Conservation (phyloP, 2,113 vertebrate genomes). For the Elephas maximus region DNA sequence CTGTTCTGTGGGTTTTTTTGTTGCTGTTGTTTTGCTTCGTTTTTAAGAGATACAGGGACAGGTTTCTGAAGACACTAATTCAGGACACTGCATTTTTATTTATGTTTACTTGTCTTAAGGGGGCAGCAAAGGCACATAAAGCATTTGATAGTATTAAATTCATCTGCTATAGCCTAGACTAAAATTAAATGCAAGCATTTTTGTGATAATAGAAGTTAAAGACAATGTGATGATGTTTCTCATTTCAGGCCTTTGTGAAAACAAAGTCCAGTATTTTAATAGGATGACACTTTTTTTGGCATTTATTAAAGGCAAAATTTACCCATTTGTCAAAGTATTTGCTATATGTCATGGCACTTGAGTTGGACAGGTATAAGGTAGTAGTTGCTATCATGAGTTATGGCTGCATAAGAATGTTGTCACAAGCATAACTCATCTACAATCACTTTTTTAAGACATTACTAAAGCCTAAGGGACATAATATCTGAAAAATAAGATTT, state of each 20-base stretch:
- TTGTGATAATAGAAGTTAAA: conserved; percentile 77
- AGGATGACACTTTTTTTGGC: conserved; percentile 70
- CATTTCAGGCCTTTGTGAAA: conserved; percentile 71
- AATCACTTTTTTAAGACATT: conserved; percentile 74
- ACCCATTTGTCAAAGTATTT: conserved; percentile 62
- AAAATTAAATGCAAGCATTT: conserved; percentile 82
- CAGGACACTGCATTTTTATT: conserved; percentile 72
- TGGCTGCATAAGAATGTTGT: not conserved
- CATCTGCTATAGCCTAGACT: conserved; percentile 60
- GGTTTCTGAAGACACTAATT: conserved; percentile 64
- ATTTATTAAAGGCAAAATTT: conserved; percentile 78
- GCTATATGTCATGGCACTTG: conserved; percentile 60
- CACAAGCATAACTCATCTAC: conserved; percentile 67
- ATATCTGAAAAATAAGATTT: conserved; percentile 75
- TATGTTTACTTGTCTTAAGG: conserved; percentile 89
- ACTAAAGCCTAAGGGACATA: not conserved
- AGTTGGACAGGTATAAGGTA: conserved; percentile 63
- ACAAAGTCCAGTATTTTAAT: conserved; percentile 73
- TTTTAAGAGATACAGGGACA: not conserved
- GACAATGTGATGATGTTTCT: conserved; percentile 76
- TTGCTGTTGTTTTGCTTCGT: too few relatives aligned
- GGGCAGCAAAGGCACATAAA: conserved; percentile 87
- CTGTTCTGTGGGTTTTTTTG: not conserved
- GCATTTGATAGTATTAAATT: conserved; percentile 11
- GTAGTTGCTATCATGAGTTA: conserved; percentile 23